Conservation (phyloP, 2,888 invertebrate genomes). For the Stramonita haemastoma region DNA sequence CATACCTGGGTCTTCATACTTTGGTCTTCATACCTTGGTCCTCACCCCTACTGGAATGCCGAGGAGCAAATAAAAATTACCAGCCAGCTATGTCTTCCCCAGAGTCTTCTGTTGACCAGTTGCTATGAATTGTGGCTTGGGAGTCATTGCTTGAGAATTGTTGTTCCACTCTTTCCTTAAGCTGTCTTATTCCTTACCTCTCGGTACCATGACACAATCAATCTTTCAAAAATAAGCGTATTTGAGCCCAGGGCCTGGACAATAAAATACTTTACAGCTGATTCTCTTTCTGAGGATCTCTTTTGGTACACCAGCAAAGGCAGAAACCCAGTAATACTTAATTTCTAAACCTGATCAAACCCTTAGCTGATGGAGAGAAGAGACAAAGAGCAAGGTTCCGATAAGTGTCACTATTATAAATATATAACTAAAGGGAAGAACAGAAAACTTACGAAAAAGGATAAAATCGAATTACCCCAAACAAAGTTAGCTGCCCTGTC, state of each 20-base stretch:
- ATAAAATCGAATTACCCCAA: conserved; percentile 53
- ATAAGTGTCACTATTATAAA: neutral
- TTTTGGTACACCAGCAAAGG: conserved; percentile 49
- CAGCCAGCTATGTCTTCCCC: too few species aligned
- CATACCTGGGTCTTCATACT: too few species aligned
- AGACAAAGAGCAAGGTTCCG: neutral
- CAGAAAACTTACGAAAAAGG: conserved; percentile 48
- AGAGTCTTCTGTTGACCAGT: too few species aligned
- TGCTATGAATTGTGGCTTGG: too few species aligned
- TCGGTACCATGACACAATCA: too few species aligned
- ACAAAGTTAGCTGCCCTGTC: conserved; percentile 57
- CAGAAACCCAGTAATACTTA: conserved; percentile 55
- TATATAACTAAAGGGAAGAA: conserved; percentile 19
- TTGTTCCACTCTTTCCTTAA: too few species aligned
- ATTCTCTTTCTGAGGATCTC: conserved; percentile 50
- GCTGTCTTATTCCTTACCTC: too few species aligned
- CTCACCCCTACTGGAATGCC: too few species aligned
- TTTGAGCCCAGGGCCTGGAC: conserved; percentile 18
- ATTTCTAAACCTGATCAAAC: conserved; percentile 56
- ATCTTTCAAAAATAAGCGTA: conserved; percentile 7
- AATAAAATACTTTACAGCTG: conserved; percentile 57
- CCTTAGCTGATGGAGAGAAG: conserved; percentile 47
- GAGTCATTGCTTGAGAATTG: too few species aligned
- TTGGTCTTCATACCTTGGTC: too few species aligned
- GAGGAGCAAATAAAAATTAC: too few species aligned